Evolutionary conservation across 1,140 invertebrate species (phyloP), one percentile per base, ranked within the genome.

Genomic region (Sipha flava): DNA sequence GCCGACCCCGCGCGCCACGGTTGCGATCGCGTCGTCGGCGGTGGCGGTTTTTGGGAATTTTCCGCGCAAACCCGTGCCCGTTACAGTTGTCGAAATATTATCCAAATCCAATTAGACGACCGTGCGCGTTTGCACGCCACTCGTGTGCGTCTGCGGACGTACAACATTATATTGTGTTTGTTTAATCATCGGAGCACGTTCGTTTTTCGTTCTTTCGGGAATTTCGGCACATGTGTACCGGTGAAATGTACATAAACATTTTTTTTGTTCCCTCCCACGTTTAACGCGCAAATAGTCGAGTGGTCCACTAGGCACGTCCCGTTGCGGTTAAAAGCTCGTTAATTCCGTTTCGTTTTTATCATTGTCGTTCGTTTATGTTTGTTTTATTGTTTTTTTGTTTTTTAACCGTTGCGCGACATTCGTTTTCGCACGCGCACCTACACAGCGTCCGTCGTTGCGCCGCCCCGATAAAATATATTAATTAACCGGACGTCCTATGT

Each of bases 171-270:
- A 26, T 54, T 52, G 5, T 59, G 49, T 75, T 75, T 75, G 49
- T 54, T 54, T 54, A 57, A 57, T 54, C 31, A 45, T 57, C 49
- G 31, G 21, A 54, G 49, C 72, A 75, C 72, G 72, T 75, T 26
- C 72, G 49, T 54, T 75, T 75, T 75, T 75, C 47, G 72, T 75
- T 75, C 72, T 75, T 73, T 75, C 57, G 72, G 47, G 72, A 75
- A 75, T 75, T 75, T 54, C 40, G 16, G 40, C 64, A 45, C 64
- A 45, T 68, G 64, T 9, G n/a, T n/a, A n/a, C 23, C 54, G 14
- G 5, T 4, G 54, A 16, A 29, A 29, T 59, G 26, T 37, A 29
- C 29, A 62, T 31, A 18, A 5, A 59, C 23, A 59, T 59, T 59
- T 59, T 59, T 59, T 23, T 12, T 9, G 54, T 59, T n/a, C n/a